Conservation (phyloP, 2,113 vertebrate genomes). For the Neolamprologus hecqui region DNA sequence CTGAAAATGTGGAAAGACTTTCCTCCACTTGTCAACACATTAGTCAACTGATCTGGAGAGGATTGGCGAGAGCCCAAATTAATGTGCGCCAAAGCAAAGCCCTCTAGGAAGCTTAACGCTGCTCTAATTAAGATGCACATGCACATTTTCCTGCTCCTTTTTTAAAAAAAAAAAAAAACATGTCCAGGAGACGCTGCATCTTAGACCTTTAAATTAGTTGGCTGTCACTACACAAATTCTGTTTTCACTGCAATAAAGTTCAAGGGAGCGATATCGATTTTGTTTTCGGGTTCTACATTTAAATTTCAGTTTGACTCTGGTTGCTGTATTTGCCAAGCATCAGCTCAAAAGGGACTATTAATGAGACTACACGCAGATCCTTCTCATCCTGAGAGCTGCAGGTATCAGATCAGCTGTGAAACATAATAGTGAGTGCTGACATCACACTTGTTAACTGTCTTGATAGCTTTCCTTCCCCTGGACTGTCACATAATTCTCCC, state of each 20-base stretch:
- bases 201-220: not conserved
- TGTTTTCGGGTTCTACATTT: not conserved
- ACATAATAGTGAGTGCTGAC: not conserved
- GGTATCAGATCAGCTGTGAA: not conserved
- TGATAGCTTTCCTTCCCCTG: not conserved
- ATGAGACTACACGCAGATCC: not conserved
- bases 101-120: conserved; percentile 53
- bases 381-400: not conserved
- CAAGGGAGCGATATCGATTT: not conserved
- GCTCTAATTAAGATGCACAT: conserved; percentile 59
- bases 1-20: conserved; percentile 52
- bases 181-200: conserved; percentile 5
- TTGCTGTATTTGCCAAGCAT: not conserved
- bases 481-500: not conserved
- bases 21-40: conserved; percentile 56
- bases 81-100: conserved; percentile 54
- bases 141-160: conserved; percentile 38
- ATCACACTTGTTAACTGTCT: not conserved
- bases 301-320: not conserved
- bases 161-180: fast-evolving
- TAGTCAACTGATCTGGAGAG: conserved; percentile 54
- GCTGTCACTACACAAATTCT: not conserved
- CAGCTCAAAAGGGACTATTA: not conserved
- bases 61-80: conserved; percentile 63
- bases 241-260: not conserved